These are phyloP conservation scores for Setipinna tenuifilis DNA, from an alignment of 2,797 vertebrate species.

Conservation along the genomic window DNA sequence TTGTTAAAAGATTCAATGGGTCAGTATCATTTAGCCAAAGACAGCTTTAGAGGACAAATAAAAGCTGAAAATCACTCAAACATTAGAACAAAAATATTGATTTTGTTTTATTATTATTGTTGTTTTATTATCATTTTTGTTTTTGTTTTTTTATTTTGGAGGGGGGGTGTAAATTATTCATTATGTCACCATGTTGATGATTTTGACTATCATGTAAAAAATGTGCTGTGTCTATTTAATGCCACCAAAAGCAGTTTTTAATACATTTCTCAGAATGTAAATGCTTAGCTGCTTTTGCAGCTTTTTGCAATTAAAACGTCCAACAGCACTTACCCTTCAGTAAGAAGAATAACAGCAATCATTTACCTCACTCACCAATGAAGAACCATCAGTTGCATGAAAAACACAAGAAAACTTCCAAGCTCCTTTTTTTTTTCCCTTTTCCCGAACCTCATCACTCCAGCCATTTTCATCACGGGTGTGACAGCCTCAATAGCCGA, in stretches of 20 bases:
- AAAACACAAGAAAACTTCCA: conserved; percentile 66
- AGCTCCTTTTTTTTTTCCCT: conserved; percentile 62
- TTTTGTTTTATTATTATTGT: conserved; percentile 71
- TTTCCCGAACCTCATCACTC: conserved; percentile 71
- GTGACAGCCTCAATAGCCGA: conserved; percentile 81
- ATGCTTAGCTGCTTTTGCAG: not conserved
- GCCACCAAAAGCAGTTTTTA: not conserved
- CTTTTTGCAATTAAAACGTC: conserved; percentile 8
- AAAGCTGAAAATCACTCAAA: conserved; percentile 77
- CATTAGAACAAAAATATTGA: conserved; percentile 70
- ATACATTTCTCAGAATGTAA: conserved; percentile 1
- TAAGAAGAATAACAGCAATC: conserved; percentile 78
- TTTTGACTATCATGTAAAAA: conserved; percentile 62
- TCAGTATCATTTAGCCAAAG: conserved; percentile 96
- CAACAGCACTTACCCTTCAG: not conserved
- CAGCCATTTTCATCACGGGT: conserved; percentile 87
- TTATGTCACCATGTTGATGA: conserved; percentile 77
- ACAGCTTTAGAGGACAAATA: conserved; percentile 94
- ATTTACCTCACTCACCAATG: conserved; percentile 82
- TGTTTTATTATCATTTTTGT: conserved; percentile 61
- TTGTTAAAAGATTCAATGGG: conserved; percentile 97
- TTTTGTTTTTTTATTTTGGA: conserved; percentile 68
- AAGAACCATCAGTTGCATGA: conserved; percentile 77
- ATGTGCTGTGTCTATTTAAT: not conserved
- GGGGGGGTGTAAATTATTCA: conserved; percentile 73